These are phyloP conservation scores for Colletes latitarsis DNA, from an alignment of 1,140 invertebrate species.

Conservation along the genomic window DNA sequence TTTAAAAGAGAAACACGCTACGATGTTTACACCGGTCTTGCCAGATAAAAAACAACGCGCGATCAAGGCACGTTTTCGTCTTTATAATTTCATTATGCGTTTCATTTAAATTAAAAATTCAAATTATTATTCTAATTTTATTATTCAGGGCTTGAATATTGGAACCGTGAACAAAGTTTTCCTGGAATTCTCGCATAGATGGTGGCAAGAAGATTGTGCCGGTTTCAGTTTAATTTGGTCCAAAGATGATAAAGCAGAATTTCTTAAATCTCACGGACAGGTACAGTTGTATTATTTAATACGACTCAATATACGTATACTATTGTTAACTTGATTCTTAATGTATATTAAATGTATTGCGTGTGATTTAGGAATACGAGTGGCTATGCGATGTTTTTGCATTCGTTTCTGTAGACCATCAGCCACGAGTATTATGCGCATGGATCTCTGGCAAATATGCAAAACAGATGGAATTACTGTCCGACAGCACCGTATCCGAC, in stretches of 20 bases:
- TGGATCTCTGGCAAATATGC: constrained; percentile 84
- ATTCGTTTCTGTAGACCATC: constrained; percentile 85
- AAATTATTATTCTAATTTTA: not conserved
- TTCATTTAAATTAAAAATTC: no score
- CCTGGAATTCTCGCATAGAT: constrained; percentile 84
- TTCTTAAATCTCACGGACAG: constrained; percentile 51
- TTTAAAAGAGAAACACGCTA: constrained; percentile 75
- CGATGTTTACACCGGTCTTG: constrained; percentile 77
- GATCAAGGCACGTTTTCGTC: constrained; percentile 43
- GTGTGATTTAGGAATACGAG: constrained; percentile 72
- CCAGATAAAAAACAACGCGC: constrained; percentile 69
- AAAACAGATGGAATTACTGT: constrained; percentile 82
- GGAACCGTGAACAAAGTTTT: constrained; percentile 87
- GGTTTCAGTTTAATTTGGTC: constrained; percentile 82
- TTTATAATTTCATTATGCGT: no score
- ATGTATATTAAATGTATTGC: constrained; percentile 11
- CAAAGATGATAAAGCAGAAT: constrained; percentile 77
- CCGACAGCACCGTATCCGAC: constrained; percentile 78
- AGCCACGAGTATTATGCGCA: constrained; percentile 86
- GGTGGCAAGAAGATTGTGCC: constrained; percentile 82
- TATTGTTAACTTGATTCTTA: not conserved
- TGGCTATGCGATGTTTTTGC: constrained; percentile 86
- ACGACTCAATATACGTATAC: not conserved
- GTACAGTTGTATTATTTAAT: constrained; percentile 29
- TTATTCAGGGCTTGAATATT: constrained; percentile 80